Conservation (phyloP, 64 coral and sea anemone species). For the Montipora capricornis region DNA sequence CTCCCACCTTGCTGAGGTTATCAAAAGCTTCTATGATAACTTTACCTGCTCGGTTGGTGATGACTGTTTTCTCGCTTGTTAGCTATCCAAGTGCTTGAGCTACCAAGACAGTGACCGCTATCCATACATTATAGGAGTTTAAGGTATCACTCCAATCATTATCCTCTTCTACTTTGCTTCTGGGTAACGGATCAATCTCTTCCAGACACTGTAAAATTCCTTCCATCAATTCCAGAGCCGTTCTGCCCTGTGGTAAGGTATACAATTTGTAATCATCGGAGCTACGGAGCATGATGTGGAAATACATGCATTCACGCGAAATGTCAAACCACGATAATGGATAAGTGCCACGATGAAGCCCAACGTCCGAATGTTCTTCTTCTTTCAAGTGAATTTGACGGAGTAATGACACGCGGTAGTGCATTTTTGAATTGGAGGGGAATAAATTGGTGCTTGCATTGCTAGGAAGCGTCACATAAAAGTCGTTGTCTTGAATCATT, state of each 20-base stretch:
- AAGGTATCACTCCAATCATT: neutral
- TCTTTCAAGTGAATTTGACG: constrained; percentile 16
- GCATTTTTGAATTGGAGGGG: neutral
- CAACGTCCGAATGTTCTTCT: neutral
- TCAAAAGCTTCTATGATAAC: neutral
- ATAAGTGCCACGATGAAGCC: neutral
- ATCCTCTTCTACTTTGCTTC: neutral
- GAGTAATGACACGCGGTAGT: neutral
- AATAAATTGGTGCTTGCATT: neutral
- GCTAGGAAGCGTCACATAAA: no score
- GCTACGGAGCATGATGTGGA: neutral
- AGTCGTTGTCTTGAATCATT: no score
- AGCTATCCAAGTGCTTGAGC: constrained; percentile 12
- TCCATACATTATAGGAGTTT: neutral
- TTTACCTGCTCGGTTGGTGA: neutral
- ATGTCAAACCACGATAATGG: constrained; percentile 14
- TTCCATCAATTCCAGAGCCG: constrained; percentile 7
- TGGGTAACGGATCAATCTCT: neutral
- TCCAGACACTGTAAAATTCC: neutral
- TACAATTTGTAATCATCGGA: neutral
- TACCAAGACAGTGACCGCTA: neutral
- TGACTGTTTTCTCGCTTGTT: neutral
- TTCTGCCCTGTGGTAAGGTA: constrained; percentile 22
- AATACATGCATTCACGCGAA: neutral
- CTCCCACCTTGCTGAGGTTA: neutral